Evolutionary conservation across 2,797 vertebrate genomes (phyloP), one percentile per base, ranked within the genome.

Genomic region (Crenichthys baileyi): DNA sequence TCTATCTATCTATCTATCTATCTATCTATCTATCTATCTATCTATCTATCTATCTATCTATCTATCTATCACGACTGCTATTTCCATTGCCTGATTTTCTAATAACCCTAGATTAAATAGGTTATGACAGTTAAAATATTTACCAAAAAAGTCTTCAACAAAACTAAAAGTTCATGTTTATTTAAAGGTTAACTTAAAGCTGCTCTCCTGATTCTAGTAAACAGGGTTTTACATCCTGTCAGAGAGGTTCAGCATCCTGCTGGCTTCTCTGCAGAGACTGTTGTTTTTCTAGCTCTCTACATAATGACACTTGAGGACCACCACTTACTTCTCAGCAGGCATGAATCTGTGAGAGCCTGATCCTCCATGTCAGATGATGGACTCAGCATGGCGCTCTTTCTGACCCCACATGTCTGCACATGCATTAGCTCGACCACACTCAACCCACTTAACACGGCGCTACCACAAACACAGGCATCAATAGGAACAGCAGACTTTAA

Each of bases 391-490:
- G 76, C 13, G 76, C 88, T 83, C 7, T 51, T 78, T 85, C 90
- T 80, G 86, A 91, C 81, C 87, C 63, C 15, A 67, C 73, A 75
- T 79, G 89, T 91, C 90, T 87, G 85, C 80, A 78, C 48, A 86
- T 86, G 86, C 91, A 92, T 94, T 92, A 92, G 84, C 48, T 72
- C 7, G 7, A 81, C 89, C 70, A 39, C 58, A 73, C 74, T 83
- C 22, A 73, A 83, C 84, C 88, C 86, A 83, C 84, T 92, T 90
- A 92, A 91, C 80, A 81, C 80, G 75, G 65, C 75, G 83, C 82
- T 83, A 85, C 86, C 90, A 88, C 90, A 91, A 92, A 93, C 92
- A 90, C 5, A 2, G 65, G 67, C 84, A 58, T 90, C 89, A 78
- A 77, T 86, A 81, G 80, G 90, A 75, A 84, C 86, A 88, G 81